Evolutionary conservation across 2,888 invertebrate genomes (phyloP), one percentile per base, ranked within the genome.

Genomic region (Heliothis peltigera): DNA sequence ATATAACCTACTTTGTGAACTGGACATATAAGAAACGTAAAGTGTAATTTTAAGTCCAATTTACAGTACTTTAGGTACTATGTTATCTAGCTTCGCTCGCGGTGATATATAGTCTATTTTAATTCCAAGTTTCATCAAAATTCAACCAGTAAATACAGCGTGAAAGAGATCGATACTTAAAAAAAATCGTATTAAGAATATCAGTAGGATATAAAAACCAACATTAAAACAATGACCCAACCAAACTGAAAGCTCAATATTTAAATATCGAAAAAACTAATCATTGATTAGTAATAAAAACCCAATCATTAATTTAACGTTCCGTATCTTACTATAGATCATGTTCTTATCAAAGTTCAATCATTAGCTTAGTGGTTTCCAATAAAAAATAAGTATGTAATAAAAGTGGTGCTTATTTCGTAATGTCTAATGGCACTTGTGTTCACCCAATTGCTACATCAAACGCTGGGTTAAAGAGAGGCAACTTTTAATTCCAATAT

Each of bases 241-340:
- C 28, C 10, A 28, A 28, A 2, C 28, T 2, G 12, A 46, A 46
- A 46, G 12, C 2, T 6, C 4, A 21, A 21, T 46, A 21, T 19
- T 46, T 10, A 6, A 32, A 32, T 32, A 19, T 21, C 19, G 21
- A 1, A 53, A 63, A 72, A 64, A 68, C 54, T 54, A 52, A 64
- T 64, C 59, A 70, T 70, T 72, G 75, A 72, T 74, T 56, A 61
- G 66, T 58, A 56, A 75, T 81, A 81, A 81, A 80, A 72, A 56
- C 49, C 61, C 49, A 81, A 79, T 81, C 62, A 63, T 61, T 46
- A 62, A 70, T 66, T 69, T 74, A 63, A 65, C 55, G 35, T 43
- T 59, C 56, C 69, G 74, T 62, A 80, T 80, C 81, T 79, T 32
- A 63, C 68, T 57, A 62, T 46, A 69, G 51, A 81, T 72, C 74